phyloP scores from a whole-genome alignment of 2,797 vertebrate genomes.

The Graptemys geographica region DNA sequence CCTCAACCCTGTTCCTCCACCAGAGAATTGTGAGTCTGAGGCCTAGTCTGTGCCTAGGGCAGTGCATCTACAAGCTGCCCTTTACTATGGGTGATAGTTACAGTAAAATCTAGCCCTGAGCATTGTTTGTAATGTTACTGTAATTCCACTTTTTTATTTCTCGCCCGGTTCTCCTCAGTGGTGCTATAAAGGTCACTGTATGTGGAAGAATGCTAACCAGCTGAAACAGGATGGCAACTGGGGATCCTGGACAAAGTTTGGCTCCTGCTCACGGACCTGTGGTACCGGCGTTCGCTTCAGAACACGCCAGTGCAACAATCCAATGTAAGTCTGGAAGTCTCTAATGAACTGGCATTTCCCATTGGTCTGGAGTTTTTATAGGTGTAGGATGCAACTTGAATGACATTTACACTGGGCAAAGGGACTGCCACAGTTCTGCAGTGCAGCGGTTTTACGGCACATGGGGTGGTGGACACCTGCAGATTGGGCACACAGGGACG shows the following conservation, averaged over 20 bases:
- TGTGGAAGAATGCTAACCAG: constrained; percentile 97
- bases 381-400: not conserved
- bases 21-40: not conserved
- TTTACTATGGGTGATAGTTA: not conserved
- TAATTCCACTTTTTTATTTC: not conserved
- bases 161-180: constrained; percentile 81
- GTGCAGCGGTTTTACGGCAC: not conserved
- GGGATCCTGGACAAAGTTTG: constrained; percentile 94
- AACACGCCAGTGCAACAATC: constrained; percentile 95
- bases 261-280: constrained; percentile 94
- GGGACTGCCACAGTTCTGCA: not conserved
- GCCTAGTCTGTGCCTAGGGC: not conserved
- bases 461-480: not conserved
- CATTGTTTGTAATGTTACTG: fast-evolving
- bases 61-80: not conserved
- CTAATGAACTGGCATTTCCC: too few species aligned
- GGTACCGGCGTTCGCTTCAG: constrained; percentile 94
- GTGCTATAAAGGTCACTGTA: constrained; percentile 99
- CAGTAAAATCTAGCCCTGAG: not conserved
- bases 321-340: constrained; percentile 83
- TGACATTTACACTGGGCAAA: fast-evolving
- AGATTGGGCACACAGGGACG: not conserved
- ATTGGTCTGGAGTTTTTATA: fast-evolving
- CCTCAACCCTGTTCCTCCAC: not conserved
- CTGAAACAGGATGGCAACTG: constrained; percentile 94